Evolutionary conservation across 2,113 vertebrate genomes (phyloP).

Genomic region (Vidua chalybeata): DNA sequence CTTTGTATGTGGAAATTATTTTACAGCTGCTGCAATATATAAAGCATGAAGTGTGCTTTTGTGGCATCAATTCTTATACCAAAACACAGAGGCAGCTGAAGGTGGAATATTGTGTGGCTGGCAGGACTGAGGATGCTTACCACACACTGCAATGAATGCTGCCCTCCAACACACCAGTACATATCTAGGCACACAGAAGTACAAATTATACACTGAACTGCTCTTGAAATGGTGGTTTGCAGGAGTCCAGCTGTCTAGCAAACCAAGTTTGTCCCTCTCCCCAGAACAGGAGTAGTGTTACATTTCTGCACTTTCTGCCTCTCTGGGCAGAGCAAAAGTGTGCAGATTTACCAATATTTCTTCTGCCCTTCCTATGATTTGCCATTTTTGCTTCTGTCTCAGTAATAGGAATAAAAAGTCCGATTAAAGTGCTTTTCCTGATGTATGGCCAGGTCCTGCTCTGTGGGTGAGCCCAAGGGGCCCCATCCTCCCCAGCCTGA

Average conservation of each 20-base stretch:
- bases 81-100: neutral
- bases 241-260: neutral
- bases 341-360: neutral
- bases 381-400: neutral
- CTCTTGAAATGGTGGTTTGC: neutral
- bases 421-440: neutral
- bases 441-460: neutral
- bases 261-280: neutral
- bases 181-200: neutral
- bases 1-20: neutral
- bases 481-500: neutral
- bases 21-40: neutral
- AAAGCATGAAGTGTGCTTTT: neutral
- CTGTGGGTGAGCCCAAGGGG: neutral
- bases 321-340: neutral
- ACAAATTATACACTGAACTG: neutral
- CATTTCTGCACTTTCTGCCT: neutral
- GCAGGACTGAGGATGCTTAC: neutral
- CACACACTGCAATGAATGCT: accelerated
- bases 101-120: accelerated
- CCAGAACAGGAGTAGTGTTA: neutral
- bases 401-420: neutral
- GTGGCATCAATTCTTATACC: neutral
- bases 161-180: neutral
- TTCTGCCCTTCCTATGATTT: neutral